These are phyloP conservation scores for Semibalanus balanoides DNA, from an alignment of 1,140 invertebrate species.

Conservation along the genomic window DNA sequence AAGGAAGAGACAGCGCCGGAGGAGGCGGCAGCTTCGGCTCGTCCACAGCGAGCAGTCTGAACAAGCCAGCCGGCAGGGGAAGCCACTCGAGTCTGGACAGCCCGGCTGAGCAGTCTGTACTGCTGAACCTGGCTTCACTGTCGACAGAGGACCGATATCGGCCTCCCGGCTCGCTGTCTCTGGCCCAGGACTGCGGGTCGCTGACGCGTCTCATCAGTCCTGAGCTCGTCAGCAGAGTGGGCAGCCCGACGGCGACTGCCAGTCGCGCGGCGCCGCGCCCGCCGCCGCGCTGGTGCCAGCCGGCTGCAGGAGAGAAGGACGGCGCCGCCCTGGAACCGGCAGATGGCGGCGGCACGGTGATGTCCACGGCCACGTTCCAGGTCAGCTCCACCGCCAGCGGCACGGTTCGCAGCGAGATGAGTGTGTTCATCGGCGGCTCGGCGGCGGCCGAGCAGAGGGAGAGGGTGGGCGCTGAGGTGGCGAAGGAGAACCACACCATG, in stretches of 20 bases:
- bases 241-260: background rate
- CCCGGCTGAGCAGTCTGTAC: background rate
- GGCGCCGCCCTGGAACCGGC: no score
- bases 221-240: background rate
- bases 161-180: background rate
- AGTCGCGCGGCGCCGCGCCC: no score
- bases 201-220: background rate
- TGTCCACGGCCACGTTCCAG: slow-evolving; percentile 8
- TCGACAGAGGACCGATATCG: background rate
- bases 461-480: no score
- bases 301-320: no score
- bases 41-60: background rate
- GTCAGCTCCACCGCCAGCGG: background rate
- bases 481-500: background rate
- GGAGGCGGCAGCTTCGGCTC: background rate
- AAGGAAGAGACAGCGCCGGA: background rate
- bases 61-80: background rate
- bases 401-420: background rate
- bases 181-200: background rate
- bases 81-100: background rate
- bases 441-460: no score
- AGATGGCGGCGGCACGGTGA: background rate
- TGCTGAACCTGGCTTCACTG: background rate
- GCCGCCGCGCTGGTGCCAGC: background rate
- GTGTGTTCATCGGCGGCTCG: background rate